Evolutionary conservation across 2,888 invertebrate species (phyloP).

Genomic region (Argynnis bischoffii): DNA sequence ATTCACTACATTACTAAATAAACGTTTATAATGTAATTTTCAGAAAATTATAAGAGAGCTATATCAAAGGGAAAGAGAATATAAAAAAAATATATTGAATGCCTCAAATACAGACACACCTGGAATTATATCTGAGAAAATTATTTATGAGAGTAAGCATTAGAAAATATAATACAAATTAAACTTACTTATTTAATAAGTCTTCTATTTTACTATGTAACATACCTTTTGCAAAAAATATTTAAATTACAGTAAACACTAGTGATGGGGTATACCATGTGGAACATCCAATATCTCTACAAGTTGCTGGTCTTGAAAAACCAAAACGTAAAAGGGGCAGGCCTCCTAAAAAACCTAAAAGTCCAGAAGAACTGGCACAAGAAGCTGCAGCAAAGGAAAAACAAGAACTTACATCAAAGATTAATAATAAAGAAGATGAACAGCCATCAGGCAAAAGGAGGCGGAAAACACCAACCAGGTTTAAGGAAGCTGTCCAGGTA

Average conservation of each 20-base stretch:
- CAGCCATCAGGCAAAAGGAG: constrained; percentile 83
- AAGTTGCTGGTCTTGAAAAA: constrained; percentile 84
- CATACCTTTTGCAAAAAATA: neutral
- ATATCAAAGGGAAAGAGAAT: constrained; percentile 65
- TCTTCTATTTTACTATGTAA: too few species aligned
- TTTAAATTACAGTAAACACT: constrained; percentile 75
- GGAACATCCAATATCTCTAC: constrained; percentile 85
- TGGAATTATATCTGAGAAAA: constrained; percentile 60
- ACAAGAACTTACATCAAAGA: constrained; percentile 44
- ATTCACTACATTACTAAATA: neutral
- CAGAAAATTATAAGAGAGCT: constrained; percentile 72
- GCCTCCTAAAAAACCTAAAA: constrained; percentile 83
- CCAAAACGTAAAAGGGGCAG: constrained; percentile 87
- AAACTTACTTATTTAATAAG: too few species aligned
- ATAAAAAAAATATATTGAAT: constrained; percentile 57
- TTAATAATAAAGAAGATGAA: constrained; percentile 51
- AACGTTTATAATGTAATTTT: constrained; percentile 42
- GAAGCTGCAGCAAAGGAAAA: constrained; percentile 52
- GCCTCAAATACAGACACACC: constrained; percentile 45
- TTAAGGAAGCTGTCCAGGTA: constrained; percentile 84
- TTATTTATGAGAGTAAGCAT: constrained; percentile 65
- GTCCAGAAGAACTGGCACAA: constrained; percentile 61
- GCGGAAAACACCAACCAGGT: constrained; percentile 85
- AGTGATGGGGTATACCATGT: constrained; percentile 84
- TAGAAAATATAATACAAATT: too few species aligned